Base-by-base conservation (phyloP, 2,113 vertebrate species). In the Octodon degus region DNA sequence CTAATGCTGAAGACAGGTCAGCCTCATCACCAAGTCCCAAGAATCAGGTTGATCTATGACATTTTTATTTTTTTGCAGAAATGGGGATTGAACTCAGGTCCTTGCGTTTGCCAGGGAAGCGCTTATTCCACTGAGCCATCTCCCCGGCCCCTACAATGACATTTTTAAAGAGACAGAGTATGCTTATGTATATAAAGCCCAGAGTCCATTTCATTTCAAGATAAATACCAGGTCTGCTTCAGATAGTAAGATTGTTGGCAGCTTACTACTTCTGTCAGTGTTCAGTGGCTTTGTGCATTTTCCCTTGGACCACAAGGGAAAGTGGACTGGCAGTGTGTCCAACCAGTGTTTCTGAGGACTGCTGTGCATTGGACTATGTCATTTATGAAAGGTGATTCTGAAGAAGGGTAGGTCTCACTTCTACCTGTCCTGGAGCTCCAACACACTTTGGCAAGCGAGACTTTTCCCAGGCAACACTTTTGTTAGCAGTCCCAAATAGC, bases 151-250 rank as follows among this genome's bases (percentile, higher is more conserved):
- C n/a, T n/a, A 7, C 27, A 43, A 8, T 90, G 79, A 70, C 4
- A 88, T 13, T 80, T 80, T 76, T 82, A 47, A 90, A 88, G 80
- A 88, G 34, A 93, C 10, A 62, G 32, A 90, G 14, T 84, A 27
- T 91, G 34, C 34, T 43, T 25, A 40, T 85, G 82, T 95, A 34
- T 93, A 17, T 90, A 96, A 86, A n/a, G 65, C 40, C 20, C 25
- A n/a, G 0, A 62, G 53, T 60, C 72, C 67, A 0, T 80, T 70
- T 95, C 55, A 72, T 83, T 65, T 96, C 55, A 72, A 86, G 86
- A 50, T 63, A 74, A 89, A 83, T 40, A 67, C 20, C 60, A 67
- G 37, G 68, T 89, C 92, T 91, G 67, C 16, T 82, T 81, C 63
- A 89, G 27, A 9, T 72, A 81, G 58, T 67, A 40, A 92, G 50